Evolutionary conservation across 2,113 vertebrate genomes (phyloP).

Genomic region (Platichthys stellatus): DNA sequence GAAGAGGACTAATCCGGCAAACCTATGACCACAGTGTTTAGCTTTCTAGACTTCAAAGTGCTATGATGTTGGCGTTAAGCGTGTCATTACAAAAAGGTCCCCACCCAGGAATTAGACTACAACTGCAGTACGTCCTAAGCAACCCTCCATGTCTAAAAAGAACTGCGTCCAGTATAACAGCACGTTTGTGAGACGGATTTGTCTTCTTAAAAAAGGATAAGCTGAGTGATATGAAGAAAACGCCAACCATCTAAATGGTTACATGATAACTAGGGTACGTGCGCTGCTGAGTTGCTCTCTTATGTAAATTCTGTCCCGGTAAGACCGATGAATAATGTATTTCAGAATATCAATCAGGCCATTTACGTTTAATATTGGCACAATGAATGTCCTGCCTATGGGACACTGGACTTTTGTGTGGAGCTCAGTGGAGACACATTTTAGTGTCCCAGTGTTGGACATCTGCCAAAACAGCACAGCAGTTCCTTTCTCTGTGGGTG

Average conservation of each 20-base stretch:
- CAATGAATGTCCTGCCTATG: slow-evolving; percentile 37
- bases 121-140: slow-evolving; percentile 17
- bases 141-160: slow-evolving; percentile 15
- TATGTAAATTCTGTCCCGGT: slow-evolving; percentile 34
- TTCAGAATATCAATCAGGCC: slow-evolving; percentile 67
- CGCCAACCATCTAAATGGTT: not conserved
- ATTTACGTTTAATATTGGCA: slow-evolving; percentile 63
- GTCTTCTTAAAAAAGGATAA: not conserved
- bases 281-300: not conserved
- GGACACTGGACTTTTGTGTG: slow-evolving; percentile 67
- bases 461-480: slow-evolving; percentile 65
- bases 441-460: slow-evolving; percentile 56
- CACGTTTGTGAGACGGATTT: not conserved
- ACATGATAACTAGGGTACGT: not conserved
- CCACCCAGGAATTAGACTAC: slow-evolving; percentile 50
- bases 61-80: not conserved
- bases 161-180: slow-evolving; percentile 7
- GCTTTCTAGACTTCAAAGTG: slow-evolving; percentile 15
- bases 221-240: not conserved
- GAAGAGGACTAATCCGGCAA: not conserved
- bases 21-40: not conserved
- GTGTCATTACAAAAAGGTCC: slow-evolving; percentile 30
- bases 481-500: slow-evolving; percentile 39
- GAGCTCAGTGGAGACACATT: slow-evolving; percentile 52
- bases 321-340: slow-evolving; percentile 36